Base-by-base conservation (phyloP, 2,888 invertebrate species). In the Cheilosia scutellata region DNA sequence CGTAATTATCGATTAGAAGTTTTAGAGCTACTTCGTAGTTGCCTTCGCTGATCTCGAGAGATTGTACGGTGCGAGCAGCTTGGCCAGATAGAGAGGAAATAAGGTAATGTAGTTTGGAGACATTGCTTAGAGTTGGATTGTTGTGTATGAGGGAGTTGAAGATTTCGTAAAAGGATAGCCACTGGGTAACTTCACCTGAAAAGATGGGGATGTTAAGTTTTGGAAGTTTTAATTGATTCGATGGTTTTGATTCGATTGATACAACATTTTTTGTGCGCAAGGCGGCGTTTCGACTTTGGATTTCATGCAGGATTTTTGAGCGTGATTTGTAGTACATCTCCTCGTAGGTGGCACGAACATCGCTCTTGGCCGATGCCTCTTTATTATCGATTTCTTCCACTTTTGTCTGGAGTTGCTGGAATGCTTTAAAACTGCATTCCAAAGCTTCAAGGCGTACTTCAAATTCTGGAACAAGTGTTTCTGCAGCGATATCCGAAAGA, bases 271-370 rank as follows among this genome's bases (percentile, higher is more conserved):
- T 33, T 9, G 57, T 57, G 0, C 57, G 70, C 27, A 2, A 6
- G 27, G 57, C 1, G 20, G 20, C 20, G 20, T 20, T 20, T 20
- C 20, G 20, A 20, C 20, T 20, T 20, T 20, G 29, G 29, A 58
- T 31, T 5, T 71, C 20, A n/a, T 71, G 5, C 70, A 47, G n/a
- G 16, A 71, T 29, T 3, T 29, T 33, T 9, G 51, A 40, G 1
- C 60, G 71, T 2, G 31, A 11, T 6, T 44, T 51, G 13, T 60
- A 71, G 13, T 71, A 71, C 58, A 60, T 60, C 40, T 71, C 70
- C 20, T 71, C 71, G 20, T 71, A 60, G 2, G 29, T 16, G 16
- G 37, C 51, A 11, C 71, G 71, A 29, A 71, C 1, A 60, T 71
- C 49, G 20, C 11, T n/a, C 20, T 27, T 25, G 5, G 33, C 44